Base-by-base conservation (phyloP, 2,888 invertebrate species). In the Epiblema foenella region DNA sequence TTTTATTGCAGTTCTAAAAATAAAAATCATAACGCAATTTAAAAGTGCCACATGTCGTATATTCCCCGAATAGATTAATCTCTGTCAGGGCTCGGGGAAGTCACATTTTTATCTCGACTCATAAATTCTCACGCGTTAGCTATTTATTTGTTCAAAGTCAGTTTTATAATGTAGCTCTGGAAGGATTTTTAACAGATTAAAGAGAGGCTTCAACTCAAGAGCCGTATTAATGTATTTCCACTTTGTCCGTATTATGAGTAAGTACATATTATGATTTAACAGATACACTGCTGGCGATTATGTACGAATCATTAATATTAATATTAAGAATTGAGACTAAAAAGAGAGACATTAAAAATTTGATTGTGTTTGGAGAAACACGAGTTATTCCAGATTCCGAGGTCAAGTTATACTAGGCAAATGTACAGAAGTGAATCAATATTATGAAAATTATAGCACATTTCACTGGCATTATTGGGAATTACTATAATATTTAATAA, bases 41-140 rank as follows among this genome's bases (percentile, higher is more conserved):
- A 24, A 33, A 46, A 62, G 29, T 17, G 18, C 52, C 57, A 42
- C 64, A 57, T 64, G 52, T 69, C 64, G 39, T 52, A 51, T 59
- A 52, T 64, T 58, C 15, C 24, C 52, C 29, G n/a, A 58, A 58
- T 49, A 68, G 68, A 69, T 69, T 64, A 64, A 64, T 69, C 69
- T 65, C 64, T 64, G 69, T 69, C 69, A 20, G 7, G 51, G 29
- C 11, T 42, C 39, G 11, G 57, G 62, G 64, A 69, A 69, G 69
- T 69, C 69, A 69, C 69, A 69, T 64, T 69, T 69, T 69, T 69
- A 69, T 69, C 69, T 69, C n/a, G 52, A 18, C 58, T 69, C 69
- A 69, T 69, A 69, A 69, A 69, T 69, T 69, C 51, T 39, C 51
- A 65, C 69, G 64, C 64, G 69, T 69, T 65, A 52, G 64, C 69